These are phyloP conservation scores for Colletes collaris DNA, from an alignment of 2,888 invertebrate genomes.

Conservation along the genomic window DNA sequence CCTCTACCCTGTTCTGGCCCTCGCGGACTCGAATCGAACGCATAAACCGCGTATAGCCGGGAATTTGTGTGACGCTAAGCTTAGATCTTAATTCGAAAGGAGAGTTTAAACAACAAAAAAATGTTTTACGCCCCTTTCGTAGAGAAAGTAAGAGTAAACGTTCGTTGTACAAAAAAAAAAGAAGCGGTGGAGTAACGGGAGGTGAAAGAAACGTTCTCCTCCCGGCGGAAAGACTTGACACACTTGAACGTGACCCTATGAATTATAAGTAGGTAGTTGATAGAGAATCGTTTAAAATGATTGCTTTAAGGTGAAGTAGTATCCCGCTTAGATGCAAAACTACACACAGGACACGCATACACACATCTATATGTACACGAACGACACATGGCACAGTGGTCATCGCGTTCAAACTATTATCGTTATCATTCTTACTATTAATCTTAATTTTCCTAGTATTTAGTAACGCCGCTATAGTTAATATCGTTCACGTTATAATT, in stretches of 20 bases:
- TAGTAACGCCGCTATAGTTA: slow-evolving; percentile 29
- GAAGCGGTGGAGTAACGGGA: slow-evolving; percentile 32
- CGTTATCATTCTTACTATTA: slow-evolving; percentile 56
- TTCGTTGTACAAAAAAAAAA: slow-evolving; percentile 21
- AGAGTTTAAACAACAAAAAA: neutral
- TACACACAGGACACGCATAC: slow-evolving; percentile 19
- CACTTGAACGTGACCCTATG: slow-evolving; percentile 46
- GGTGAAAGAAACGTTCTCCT: slow-evolving; percentile 8
- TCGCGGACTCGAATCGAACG: slow-evolving; percentile 50
- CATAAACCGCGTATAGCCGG: slow-evolving; percentile 13
- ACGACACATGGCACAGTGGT: slow-evolving; percentile 14
- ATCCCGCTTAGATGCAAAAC: slow-evolving; percentile 48
- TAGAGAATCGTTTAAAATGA: slow-evolving; percentile 48
- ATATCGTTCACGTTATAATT: slow-evolving; percentile 31
- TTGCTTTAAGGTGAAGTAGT: slow-evolving; percentile 61
- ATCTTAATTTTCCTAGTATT: slow-evolving; percentile 48
- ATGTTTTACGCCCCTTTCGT: neutral
- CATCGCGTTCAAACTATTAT: slow-evolving; percentile 39
- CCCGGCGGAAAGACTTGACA: slow-evolving; percentile 56
- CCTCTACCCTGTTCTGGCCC: slow-evolving; percentile 40
- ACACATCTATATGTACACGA: neutral
- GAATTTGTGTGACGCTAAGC: slow-evolving; percentile 25
- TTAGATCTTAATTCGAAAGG: slow-evolving; percentile 20
- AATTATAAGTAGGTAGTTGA: slow-evolving; percentile 51
- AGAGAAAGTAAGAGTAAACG: slow-evolving; percentile 7